Percentiles rank a stretch among this genome's conserved stretches.
Evolutionary conservation across 2,113 vertebrate species (phyloP).

Genomic region (Zonotrichia leucophrys): DNA sequence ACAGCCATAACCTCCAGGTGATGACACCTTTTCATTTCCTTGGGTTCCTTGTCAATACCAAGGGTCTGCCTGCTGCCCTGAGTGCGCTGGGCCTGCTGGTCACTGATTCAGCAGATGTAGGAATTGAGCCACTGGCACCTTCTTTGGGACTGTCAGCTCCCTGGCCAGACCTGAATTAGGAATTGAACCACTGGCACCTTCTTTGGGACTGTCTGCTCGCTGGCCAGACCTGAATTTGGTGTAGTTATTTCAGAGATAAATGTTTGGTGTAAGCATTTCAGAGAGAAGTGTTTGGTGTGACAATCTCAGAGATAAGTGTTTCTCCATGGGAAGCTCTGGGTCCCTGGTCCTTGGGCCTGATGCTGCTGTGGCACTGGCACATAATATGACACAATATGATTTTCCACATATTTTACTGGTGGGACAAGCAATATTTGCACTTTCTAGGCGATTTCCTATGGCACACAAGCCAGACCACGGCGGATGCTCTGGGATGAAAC

Average conservation of each 20-base stretch:
- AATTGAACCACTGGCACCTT: neutral
- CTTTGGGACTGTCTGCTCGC: neutral
- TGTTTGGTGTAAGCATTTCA: too few species aligned
- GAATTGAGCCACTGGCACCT: too few species aligned
- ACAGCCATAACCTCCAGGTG: neutral
- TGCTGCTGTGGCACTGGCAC: neutral
- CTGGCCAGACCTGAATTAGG: neutral
- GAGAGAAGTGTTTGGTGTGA: too few species aligned
- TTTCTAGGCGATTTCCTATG: neutral
- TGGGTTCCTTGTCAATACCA: neutral
- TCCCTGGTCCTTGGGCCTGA: neutral
- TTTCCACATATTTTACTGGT: neutral
- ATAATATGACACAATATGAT: neutral
- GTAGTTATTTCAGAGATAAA: too few species aligned
- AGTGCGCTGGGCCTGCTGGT: neutral
- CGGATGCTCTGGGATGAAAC: neutral
- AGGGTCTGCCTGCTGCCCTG: neutral
- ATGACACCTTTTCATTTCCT: neutral
- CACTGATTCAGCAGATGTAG: fast-evolving
- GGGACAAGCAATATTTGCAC: neutral
- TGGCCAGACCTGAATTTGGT: too few species aligned
- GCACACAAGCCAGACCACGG: neutral
- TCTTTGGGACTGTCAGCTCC: too few species aligned
- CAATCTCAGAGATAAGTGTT: neutral
- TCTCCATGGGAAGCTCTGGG: neutral